Percentiles rank a stretch among this genome's conserved stretches.
phyloP scores from a whole-genome alignment of 2,797 vertebrate species.

The Phoeniculus purpureus region DNA sequence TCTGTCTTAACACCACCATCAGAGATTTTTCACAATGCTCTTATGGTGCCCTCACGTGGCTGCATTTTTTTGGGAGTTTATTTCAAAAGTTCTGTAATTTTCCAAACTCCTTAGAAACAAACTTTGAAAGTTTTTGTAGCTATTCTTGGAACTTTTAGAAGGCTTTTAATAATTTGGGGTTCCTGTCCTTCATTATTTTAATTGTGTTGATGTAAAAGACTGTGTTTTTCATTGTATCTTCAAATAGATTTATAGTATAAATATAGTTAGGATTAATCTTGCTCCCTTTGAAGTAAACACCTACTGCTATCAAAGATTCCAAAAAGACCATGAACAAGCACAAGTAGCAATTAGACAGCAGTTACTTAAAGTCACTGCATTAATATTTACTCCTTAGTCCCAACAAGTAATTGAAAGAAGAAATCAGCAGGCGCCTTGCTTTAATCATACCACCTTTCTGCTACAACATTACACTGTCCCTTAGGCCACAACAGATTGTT shows the following conservation, averaged over 20 bases:
- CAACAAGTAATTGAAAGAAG: not conserved
- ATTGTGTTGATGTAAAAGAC: slow-evolving; percentile 30
- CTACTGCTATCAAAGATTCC: not conserved
- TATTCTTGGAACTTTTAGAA: slow-evolving; percentile 41
- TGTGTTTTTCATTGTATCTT: not conserved
- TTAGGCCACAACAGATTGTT: not conserved
- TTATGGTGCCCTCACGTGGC: slow-evolving; percentile 47
- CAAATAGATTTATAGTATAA: not conserved
- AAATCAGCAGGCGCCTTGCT: not conserved
- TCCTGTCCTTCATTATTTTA: slow-evolving; percentile 69
- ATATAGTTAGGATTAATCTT: not conserved
- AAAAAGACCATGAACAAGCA: not conserved
- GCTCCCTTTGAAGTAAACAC: not conserved
- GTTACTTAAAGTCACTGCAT: not conserved
- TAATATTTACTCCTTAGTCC: not conserved
- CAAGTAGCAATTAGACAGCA: not conserved
- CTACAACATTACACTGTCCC: not conserved
- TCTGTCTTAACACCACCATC: slow-evolving; percentile 1
- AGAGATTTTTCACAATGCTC: slow-evolving; percentile 59
- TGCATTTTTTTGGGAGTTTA: slow-evolving; percentile 1
- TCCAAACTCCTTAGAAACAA: slow-evolving; percentile 60
- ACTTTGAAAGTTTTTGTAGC: slow-evolving; percentile 9
- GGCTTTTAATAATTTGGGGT: slow-evolving; percentile 53
- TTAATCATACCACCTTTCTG: not conserved
- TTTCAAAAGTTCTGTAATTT: slow-evolving; percentile 52